These are phyloP conservation scores for Hyla sarda DNA, from an alignment of 2,113 vertebrate genomes.

Conservation along the genomic window DNA sequence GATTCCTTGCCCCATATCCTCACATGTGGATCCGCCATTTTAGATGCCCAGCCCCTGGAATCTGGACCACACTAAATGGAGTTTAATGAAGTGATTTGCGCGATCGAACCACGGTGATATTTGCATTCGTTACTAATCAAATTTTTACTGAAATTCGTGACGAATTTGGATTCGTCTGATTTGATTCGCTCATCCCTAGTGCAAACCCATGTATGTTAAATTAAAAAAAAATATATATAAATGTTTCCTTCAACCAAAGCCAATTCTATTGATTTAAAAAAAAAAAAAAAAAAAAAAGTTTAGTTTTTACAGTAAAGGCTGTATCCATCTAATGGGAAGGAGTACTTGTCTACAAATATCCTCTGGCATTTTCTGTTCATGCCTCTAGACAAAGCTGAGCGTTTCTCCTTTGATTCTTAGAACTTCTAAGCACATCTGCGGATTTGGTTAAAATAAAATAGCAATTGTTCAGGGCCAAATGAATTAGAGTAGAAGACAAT, in stretches of 20 bases:
- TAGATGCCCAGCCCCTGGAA: no score
- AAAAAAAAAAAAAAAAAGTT: background rate
- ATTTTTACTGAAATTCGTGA: no score
- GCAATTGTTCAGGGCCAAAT: slow-evolving; percentile 47
- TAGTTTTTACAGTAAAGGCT: background rate
- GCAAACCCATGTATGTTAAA: no score
- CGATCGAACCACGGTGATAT: no score
- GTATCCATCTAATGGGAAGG: background rate
- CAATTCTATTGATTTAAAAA: background rate
- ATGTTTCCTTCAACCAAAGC: background rate
- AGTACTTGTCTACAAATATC: background rate
- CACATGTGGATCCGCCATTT: no score
- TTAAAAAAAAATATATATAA: no score
- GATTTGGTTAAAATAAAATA: slow-evolving; percentile 56
- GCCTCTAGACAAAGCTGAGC: background rate
- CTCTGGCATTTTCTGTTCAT: background rate
- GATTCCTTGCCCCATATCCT: no score
- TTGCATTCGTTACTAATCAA: no score
- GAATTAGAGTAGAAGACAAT: slow-evolving; percentile 51
- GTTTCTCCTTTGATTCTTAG: slow-evolving; percentile 28
- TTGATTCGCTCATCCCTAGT: no score
- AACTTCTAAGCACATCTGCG: slow-evolving; percentile 32
- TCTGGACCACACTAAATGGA: no score
- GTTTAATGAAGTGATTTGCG: no score
- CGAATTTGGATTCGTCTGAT: no score